Conservation (phyloP, 2,888 invertebrate species). For the Eucera pruinosa region DNA sequence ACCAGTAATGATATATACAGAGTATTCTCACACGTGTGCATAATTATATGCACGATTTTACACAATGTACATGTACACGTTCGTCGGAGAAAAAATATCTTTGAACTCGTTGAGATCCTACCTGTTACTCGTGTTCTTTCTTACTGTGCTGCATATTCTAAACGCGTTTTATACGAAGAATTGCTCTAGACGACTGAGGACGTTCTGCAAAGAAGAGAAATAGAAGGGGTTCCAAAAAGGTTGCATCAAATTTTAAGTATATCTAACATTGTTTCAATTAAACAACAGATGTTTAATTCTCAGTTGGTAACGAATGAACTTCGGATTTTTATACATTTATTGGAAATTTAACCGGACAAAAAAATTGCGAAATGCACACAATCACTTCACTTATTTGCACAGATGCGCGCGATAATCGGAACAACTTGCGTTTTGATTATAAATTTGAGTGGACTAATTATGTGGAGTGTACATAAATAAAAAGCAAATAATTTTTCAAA, state of each 20-base stretch:
- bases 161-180: slow-evolving; percentile 8
- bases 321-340: no score
- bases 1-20: slow-evolving; percentile 55
- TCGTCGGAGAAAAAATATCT: slow-evolving; percentile 43
- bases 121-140: background rate
- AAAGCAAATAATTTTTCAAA: no score
- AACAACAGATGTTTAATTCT: background rate
- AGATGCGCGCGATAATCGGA: no score
- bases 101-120: background rate
- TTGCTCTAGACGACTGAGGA: background rate
- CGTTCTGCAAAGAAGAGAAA: background rate
- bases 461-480: no score
- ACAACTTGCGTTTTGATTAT: no score
- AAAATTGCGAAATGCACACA: no score
- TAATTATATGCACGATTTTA: background rate
- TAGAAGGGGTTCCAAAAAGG: background rate
- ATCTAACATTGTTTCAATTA: background rate
- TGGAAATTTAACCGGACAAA: no score
- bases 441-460: no score
- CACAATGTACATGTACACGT: slow-evolving; percentile 11
- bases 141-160: slow-evolving; percentile 2
- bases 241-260: background rate
- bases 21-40: slow-evolving; percentile 48
- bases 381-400: no score
- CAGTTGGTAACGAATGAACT: no score